Evolutionary conservation across 2,888 invertebrate species (phyloP).

Genomic region (Chironomus riparius): DNA sequence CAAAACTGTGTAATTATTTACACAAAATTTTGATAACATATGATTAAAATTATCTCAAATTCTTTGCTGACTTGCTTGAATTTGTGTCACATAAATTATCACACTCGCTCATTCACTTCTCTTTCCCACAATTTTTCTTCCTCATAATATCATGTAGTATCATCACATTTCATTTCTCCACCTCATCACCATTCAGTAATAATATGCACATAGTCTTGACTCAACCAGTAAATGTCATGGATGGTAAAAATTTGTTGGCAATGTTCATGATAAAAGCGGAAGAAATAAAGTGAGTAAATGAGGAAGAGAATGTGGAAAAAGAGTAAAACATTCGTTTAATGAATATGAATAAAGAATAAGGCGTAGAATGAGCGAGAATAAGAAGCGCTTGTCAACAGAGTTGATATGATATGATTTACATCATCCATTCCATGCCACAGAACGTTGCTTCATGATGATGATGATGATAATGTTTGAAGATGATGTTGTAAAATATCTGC

Average conservation of each 20-base stretch:
- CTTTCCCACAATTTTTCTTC: not conserved
- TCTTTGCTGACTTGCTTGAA: not conserved
- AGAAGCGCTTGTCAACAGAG: not conserved
- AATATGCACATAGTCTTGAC: too few relatives aligned
- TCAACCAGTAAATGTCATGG: too few relatives aligned
- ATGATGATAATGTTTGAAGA: not conserved
- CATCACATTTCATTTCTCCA: not conserved
- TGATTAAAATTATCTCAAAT: not conserved
- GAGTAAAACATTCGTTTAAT: conserved; percentile 8
- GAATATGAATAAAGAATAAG: conserved; percentile 11
- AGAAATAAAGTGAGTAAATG: too few relatives aligned
- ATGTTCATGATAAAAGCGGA: too few relatives aligned
- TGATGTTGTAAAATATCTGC: not conserved
- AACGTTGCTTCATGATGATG: too few relatives aligned
- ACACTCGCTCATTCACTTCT: not conserved
- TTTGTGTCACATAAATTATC: too few relatives aligned
- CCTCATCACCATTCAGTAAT: not conserved
- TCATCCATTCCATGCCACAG: not conserved
- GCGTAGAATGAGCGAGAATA: not conserved
- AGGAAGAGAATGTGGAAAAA: not conserved
- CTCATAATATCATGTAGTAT: not conserved
- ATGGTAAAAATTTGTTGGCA: too few relatives aligned
- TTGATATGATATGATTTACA: conserved; percentile 14
- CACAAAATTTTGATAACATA: not conserved
- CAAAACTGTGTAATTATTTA: too few relatives aligned